These are phyloP conservation scores for Caenorhabditis imperialis DNA, from an alignment of 2,888 invertebrate species.

Conservation along the genomic window DNA sequence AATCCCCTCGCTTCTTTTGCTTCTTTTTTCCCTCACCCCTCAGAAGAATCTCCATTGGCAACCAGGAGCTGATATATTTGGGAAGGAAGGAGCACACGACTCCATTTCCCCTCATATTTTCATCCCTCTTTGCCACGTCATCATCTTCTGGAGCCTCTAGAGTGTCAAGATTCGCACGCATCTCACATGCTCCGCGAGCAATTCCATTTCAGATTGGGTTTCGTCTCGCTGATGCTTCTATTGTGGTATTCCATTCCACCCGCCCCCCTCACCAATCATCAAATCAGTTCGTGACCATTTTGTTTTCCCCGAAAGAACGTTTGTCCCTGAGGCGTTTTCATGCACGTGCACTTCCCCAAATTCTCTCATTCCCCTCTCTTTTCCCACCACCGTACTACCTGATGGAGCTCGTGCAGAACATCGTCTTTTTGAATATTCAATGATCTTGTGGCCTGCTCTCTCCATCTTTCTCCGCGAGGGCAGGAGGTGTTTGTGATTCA, in stretches of 20 bases:
- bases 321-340: slow-evolving; percentile 13
- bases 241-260: background rate
- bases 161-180: slow-evolving; percentile 43
- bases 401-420: slow-evolving; percentile 22
- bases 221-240: background rate
- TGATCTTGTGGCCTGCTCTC: slow-evolving; percentile 26
- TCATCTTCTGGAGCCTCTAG: slow-evolving; percentile 12
- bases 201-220: slow-evolving; percentile 28
- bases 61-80: background rate
- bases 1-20: background rate
- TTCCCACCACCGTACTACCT: slow-evolving; percentile 9
- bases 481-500: no score
- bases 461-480: background rate
- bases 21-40: slow-evolving; percentile 2
- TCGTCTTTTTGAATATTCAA: slow-evolving; percentile 41
- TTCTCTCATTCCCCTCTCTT: background rate
- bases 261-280: slow-evolving; percentile 22
- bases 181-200: slow-evolving; percentile 21
- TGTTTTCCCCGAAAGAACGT: background rate
- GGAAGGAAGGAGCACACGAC: slow-evolving; percentile 1
- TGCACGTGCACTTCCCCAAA: slow-evolving; percentile 25
- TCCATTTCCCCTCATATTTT: slow-evolving; percentile 2
- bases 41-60: slow-evolving; percentile 34
- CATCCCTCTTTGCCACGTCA: slow-evolving; percentile 24
- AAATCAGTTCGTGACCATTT: slow-evolving; percentile 14